phyloP scores from a whole-genome alignment of 1,140 invertebrate genomes.

The Cotesia chilonis region DNA sequence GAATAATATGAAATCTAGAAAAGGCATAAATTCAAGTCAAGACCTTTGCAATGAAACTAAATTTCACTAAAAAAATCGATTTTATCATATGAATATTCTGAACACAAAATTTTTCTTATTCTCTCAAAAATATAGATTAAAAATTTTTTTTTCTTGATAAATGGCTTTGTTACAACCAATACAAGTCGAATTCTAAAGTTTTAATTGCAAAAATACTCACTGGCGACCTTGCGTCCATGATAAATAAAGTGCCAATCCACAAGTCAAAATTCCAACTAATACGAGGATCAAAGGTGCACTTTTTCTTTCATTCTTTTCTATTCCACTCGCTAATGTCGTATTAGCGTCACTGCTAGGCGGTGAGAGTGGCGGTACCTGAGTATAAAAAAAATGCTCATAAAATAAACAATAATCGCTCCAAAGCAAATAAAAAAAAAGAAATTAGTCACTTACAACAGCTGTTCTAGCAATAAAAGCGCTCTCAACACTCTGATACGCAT shows the following conservation, averaged over 20 bases:
- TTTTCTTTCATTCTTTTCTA: constrained; percentile 58
- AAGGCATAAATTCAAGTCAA: too few species aligned
- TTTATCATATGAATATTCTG: too few species aligned
- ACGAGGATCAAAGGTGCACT: constrained; percentile 58
- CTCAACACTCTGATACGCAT: constrained; percentile 56
- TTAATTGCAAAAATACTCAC: constrained; percentile 42
- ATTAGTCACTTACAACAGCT: constrained; percentile 58
- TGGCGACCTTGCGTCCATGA: constrained; percentile 62
- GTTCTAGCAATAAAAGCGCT: constrained; percentile 63
- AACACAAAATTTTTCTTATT: too few species aligned
- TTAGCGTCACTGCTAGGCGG: constrained; percentile 61
- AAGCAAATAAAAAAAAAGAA: constrained; percentile 25
- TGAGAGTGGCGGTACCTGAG: constrained; percentile 61
- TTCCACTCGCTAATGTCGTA: constrained; percentile 58
- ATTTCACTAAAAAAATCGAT: too few species aligned
- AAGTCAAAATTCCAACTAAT: constrained; percentile 61
- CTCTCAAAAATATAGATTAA: too few species aligned
- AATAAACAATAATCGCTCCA: constrained; percentile 12
- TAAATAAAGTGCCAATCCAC: constrained; percentile 59
- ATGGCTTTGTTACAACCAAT: too few species aligned
- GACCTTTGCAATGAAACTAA: too few species aligned
- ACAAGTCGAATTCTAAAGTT: neutral
- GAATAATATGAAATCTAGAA: too few species aligned
- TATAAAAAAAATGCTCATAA: constrained; percentile 24
- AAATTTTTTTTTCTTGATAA: too few species aligned